Base-by-base conservation (phyloP, 2,113 vertebrate species). In the Puntigrus tetrazona region DNA sequence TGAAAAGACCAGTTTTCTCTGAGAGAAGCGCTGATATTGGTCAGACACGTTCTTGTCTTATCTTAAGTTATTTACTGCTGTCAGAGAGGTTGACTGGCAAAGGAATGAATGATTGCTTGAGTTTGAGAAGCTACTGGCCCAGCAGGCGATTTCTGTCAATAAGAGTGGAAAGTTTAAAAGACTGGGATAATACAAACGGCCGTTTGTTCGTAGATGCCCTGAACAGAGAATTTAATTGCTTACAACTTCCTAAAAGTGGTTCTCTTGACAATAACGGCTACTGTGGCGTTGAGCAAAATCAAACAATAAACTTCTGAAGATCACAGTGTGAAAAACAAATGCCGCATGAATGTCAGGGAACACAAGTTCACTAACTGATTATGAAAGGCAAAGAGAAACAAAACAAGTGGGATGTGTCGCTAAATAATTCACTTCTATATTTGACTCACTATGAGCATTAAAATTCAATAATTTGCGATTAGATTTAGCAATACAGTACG, bases 311-410 rank as follows among this genome's bases (percentile, higher is more conserved):
- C 7, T 41, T 59, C 14, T 18, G 16, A 59, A 61, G 20, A 63
- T 38, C 61, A 69, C 5, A n/a, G 8, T 14, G 41, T 38, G 61
- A 52, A 55, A 81, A 67, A 81, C 25, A 78, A 67, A 78, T 55
- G n/a, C 8, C 43, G 34, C 20, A 69, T 84, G 83, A 82, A 89
- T 87, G 88, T 59, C 86, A 57, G 38, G 29, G 47, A 87, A 85
- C 76, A 87, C 47, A 84, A 86, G 85, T 27, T 78, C 59, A 43
- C 25, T 29, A n/a, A 67, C 41, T 47, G 78, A 67, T 85, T 72
- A 67, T 47, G 77, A 85, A 79, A 29, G 22, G 38, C 59, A 41
- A 34, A 43, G 25, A 72, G n/a, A 59, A 70, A 43, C 65, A 70
- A 69, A 55, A 47, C 74, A 31, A 27, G 61, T 41, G 61, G 22